Evolutionary conservation across 2,888 invertebrate genomes (phyloP), one percentile per base, ranked within the genome.

Genomic region (Amaurobius ferox): DNA sequence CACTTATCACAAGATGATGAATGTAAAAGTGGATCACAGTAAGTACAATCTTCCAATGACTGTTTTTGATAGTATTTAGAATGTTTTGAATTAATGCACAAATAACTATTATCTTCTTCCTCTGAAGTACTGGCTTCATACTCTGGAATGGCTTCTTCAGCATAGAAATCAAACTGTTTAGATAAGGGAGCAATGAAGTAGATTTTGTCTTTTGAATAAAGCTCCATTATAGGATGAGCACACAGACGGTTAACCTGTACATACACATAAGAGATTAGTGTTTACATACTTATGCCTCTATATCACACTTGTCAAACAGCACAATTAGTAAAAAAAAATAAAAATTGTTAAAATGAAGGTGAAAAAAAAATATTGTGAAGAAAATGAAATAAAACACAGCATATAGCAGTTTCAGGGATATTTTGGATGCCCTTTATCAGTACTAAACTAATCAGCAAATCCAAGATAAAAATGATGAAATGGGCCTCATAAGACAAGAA

Each of bases 181-280:
- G 92, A 90, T 39, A 92, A 89, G 0, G 92, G 92, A 1, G 91
- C 92, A 89, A 92, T 90, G 89, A 92, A 92, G 35, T 91, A 89
- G 9, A 92, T 92, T 13, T 88, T 88, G 23, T 90, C 88, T 44
- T 90, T 90, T 71, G 91, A 90, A 88, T 92, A 92, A 13, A 92
- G 90, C 88, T 92, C 92, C 55, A 92, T 88, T 88, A 91, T 90
- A 13, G 92, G 92, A 89, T 92, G 91, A 7, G 92, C 92, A 90
- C 92, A 91, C 28, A 92, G 90, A 68, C 90, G 89, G 13, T 79
- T 73, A 23, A 29, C 40, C 85, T 79, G 39, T 26, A 67, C 67
- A 19, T 23, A 35, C 5, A 35, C n/a, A n/a, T n/a, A n/a, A n/a
- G n/a, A n/a, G n/a, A n/a, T n/a, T n/a, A n/a, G n/a, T n/a, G n/a